These are phyloP conservation scores for Acrocera orbiculus DNA, from an alignment of 2,888 invertebrate genomes.

Conservation along the genomic window DNA sequence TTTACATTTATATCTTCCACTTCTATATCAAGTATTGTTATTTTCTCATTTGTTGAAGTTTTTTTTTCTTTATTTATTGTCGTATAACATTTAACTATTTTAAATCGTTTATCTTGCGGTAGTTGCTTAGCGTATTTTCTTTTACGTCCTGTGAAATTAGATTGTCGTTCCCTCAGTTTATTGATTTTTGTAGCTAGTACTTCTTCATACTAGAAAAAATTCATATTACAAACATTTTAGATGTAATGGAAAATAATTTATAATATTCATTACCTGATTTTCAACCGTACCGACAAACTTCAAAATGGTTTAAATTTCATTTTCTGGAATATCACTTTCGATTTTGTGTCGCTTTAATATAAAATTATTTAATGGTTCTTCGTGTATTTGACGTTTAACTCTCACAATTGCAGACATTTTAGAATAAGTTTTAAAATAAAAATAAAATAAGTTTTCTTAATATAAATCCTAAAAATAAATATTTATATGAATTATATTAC, in stretches of 20 bases:
- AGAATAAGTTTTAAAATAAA: no score
- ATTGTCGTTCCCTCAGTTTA: constrained; percentile 31
- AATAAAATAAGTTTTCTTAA: no score
- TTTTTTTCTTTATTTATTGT: constrained; percentile 20
- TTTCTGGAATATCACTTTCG: constrained; percentile 2
- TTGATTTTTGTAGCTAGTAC: constrained; percentile 31
- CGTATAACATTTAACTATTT: constrained; percentile 40
- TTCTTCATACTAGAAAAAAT: no score
- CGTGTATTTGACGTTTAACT: constrained; percentile 53
- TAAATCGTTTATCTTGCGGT: constrained; percentile 37
- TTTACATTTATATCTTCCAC: not conserved
- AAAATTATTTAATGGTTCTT: constrained; percentile 52
- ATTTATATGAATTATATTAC: no score
- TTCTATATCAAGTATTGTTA: constrained; percentile 43
- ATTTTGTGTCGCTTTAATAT: constrained; percentile 48
- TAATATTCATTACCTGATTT: constrained; percentile 36
- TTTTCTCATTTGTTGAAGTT: constrained; percentile 14
- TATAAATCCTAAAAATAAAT: no score
- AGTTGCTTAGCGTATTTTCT: constrained; percentile 31
- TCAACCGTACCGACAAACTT: constrained; percentile 57
- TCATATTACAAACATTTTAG: no score
- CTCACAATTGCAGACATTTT: constrained; percentile 39
- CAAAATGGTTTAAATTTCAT: constrained; percentile 41
- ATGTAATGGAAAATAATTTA: not conserved
- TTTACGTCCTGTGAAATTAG: constrained; percentile 31